Percentiles rank a stretch among this genome's conserved stretches.
Conservation (phyloP, 2,888 invertebrate species). For the Phytoseiulus persimilis region DNA sequence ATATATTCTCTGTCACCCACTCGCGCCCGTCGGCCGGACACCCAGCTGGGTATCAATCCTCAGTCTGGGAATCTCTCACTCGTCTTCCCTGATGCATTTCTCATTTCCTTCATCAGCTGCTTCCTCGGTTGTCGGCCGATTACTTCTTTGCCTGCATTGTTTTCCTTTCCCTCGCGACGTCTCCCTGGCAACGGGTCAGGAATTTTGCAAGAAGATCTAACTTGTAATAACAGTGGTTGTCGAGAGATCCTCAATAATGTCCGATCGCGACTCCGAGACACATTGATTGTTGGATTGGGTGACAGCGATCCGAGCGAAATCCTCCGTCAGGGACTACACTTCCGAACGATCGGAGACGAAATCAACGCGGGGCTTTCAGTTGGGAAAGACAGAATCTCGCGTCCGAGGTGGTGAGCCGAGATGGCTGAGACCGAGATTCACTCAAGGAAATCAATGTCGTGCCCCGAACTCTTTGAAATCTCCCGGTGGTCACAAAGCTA, state of each 20-base stretch:
- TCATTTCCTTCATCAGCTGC: neutral
- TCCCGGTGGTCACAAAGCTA: no score
- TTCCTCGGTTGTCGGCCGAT: no score
- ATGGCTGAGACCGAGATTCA: no score
- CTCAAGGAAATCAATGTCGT: no score
- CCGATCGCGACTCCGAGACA: neutral
- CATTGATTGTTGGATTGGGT: neutral
- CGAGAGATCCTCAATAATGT: neutral
- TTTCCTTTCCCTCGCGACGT: neutral
- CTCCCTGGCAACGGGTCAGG: neutral
- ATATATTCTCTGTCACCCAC: neutral
- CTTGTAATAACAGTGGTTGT: neutral
- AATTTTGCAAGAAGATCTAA: neutral
- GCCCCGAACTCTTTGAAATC: no score
- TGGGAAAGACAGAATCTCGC: no score
- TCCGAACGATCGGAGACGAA: no score
- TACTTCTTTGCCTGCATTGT: neutral
- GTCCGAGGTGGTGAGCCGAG: no score
- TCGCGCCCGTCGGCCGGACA: neutral
- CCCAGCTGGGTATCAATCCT: neutral
- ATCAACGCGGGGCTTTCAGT: no score
- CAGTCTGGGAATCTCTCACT: neutral
- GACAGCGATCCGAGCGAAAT: neutral
- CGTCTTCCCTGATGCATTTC: neutral
- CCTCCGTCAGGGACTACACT: no score